Base-by-base conservation (phyloP, 37 sponge, comb jelly and placozoan species). In the Ephydatia muelleri region DNA sequence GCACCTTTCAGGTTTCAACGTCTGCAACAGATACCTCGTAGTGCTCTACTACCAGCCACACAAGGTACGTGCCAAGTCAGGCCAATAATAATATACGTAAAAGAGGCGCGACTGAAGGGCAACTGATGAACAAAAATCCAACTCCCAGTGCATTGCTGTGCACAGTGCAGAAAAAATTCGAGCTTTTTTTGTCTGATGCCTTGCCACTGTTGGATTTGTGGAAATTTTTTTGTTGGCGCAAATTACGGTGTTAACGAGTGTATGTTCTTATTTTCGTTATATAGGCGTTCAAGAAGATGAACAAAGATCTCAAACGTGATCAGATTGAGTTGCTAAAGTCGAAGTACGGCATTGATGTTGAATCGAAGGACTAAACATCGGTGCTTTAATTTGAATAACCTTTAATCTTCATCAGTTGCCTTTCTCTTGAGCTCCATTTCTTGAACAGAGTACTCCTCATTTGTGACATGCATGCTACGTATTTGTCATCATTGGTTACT, bases 41-140 rank as follows among this genome's bases (percentile, higher is more conserved):
- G 99, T 99, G 9, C 88, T 99, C 21, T 99, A 99, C 90, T 99
- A 99, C 79, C 99, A 99, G 80, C 96, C 99, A 16, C 99, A 94
- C 49, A 99, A 97, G 93, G 94, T 93, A 28, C 30, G 88, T 72
- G 36, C 30, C 6, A 5, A 35, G 72, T 4, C 68, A 6, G 27
- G 67, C 67, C 11, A 22, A 16, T 12, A 12, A 68, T 13, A 57
- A n/a, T 25, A 80, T 67, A 72, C 16, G 31, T 14, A 65, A 21
- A 65, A 65, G 66, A 65, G 66, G n/a, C n/a, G n/a, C n/a, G n/a
- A n/a, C n/a, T n/a, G 57, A 11, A 14, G 69, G 79, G 48, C 85
- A 34, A 0, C 67, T 77, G 85, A 77, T 84, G 85, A 77, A 23
- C 3, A 31, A 49, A 73, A 83, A 83, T 83, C 83, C 83, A 83